Conservation (phyloP, 2,113 vertebrate genomes). For the Tympanuchus pallidicinctus region DNA sequence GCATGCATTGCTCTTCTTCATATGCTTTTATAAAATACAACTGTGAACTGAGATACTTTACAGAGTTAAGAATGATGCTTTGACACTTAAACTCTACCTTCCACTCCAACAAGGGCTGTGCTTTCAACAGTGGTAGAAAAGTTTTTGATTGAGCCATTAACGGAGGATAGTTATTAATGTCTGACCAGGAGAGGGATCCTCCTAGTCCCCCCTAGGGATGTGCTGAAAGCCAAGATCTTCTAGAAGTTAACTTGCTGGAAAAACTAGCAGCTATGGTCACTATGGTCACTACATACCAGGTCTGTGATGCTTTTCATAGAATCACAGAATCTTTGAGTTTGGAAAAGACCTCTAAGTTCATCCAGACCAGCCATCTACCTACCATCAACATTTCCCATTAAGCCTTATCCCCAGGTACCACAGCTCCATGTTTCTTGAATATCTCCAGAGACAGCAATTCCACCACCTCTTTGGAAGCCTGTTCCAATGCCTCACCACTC, state of each 20-base stretch:
- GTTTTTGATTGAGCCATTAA: not conserved
- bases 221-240: not conserved
- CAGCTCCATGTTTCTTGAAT: too few species aligned
- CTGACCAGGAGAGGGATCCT: not conserved
- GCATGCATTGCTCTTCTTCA: not conserved
- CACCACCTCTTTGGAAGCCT: too few species aligned
- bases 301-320: not conserved
- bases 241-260: not conserved
- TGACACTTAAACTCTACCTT: not conserved
- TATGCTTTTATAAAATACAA: fast-evolving
- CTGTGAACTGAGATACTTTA: not conserved
- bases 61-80: not conserved
- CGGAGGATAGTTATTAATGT: not conserved
- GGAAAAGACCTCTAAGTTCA: too few species aligned
- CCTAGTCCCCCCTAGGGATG: fast-evolving
- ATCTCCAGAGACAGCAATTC: too few species aligned
- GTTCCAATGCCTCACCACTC: too few species aligned
- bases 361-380: too few species aligned
- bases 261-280: not conserved
- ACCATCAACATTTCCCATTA: too few species aligned
- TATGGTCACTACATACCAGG: not conserved
- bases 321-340: too few species aligned
- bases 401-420: too few species aligned
- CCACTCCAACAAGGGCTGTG: fast-evolving
- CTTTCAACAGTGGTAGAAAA: not conserved